Evolutionary conservation across 1,140 invertebrate genomes (phyloP).

Genomic region (Archegozetes longisetosus): DNA sequence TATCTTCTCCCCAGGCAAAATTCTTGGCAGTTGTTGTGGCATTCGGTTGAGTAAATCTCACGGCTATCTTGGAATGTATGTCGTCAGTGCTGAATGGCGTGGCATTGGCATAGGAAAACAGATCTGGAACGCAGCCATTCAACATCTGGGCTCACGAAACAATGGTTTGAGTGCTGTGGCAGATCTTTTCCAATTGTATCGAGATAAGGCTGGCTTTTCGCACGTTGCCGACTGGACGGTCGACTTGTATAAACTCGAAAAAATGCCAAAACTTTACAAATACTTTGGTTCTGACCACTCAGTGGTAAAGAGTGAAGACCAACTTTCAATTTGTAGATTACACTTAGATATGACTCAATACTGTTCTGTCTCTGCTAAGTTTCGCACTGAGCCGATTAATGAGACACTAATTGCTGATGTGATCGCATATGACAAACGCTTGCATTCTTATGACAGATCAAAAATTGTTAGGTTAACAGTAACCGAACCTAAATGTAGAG

Average conservation of each 20-base stretch:
- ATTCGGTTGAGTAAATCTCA: slow-evolving; percentile 18
- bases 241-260: slow-evolving; percentile 14
- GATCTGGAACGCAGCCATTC: slow-evolving; percentile 20
- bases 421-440: slow-evolving; percentile 16
- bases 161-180: slow-evolving; percentile 18
- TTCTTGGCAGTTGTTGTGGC: slow-evolving; percentile 19
- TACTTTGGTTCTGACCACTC: not conserved
- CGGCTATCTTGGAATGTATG: slow-evolving; percentile 22
- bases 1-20: slow-evolving; percentile 8
- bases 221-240: slow-evolving; percentile 18
- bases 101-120: slow-evolving; percentile 19
- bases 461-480: slow-evolving; percentile 16
- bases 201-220: slow-evolving; percentile 18
- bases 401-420: slow-evolving; percentile 13
- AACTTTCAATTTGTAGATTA: not conserved
- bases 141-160: slow-evolving; percentile 19
- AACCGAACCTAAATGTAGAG: slow-evolving; percentile 13
- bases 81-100: slow-evolving; percentile 16
- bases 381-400: not conserved
- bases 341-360: not conserved
- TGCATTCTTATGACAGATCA: slow-evolving; percentile 19
- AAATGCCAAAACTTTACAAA: not conserved
- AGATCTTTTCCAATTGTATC: slow-evolving; percentile 17
- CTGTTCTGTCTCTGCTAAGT: not conserved
- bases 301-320: not conserved